These are phyloP conservation scores for Crematogaster levior DNA, from an alignment of 2,888 invertebrate species.

Conservation along the genomic window DNA sequence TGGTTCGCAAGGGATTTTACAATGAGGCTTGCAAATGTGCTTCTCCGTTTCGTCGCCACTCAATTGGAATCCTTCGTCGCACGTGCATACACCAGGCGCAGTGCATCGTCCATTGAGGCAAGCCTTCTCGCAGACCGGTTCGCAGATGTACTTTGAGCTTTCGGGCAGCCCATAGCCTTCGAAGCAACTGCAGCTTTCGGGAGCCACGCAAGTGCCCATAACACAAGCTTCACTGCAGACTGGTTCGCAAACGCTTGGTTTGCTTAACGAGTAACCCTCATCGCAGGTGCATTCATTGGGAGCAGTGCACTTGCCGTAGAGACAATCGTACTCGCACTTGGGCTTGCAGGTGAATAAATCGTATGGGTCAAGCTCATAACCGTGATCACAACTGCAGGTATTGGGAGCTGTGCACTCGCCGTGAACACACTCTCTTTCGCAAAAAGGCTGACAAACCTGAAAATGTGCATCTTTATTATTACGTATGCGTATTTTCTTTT, in stretches of 20 bases:
- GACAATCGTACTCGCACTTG: conserved; percentile 83
- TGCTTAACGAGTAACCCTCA: conserved; percentile 83
- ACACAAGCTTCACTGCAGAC: conserved; percentile 80
- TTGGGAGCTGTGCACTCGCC: conserved; percentile 86
- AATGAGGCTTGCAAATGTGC: conserved; percentile 81
- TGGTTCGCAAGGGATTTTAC: conserved; percentile 80
- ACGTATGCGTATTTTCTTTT: neutral
- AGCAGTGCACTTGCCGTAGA: conserved; percentile 86
- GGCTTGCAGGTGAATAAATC: conserved; percentile 73
- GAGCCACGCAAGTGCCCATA: conserved; percentile 75
- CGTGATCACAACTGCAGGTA: conserved; percentile 82
- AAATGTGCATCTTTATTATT: neutral
- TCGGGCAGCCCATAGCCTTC: conserved; percentile 71
- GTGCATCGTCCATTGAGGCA: conserved; percentile 86
- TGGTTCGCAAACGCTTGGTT: conserved; percentile 81
- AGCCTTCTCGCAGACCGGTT: conserved; percentile 80
- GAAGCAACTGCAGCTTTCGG: conserved; percentile 72
- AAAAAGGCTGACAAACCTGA: conserved; percentile 56
- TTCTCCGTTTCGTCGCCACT: conserved; percentile 23
- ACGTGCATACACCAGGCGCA: conserved; percentile 83
- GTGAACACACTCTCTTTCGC: conserved; percentile 82
- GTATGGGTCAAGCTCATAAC: conserved; percentile 80
- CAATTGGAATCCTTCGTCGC: conserved; percentile 84
- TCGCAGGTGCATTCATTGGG: conserved; percentile 82
- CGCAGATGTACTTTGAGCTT: conserved; percentile 71